Percentiles rank a stretch among this genome's conserved stretches.
phyloP scores from a whole-genome alignment of 30 jellyfish, hydroid and myxozoan species.

The Nemopilema nomurai region DNA sequence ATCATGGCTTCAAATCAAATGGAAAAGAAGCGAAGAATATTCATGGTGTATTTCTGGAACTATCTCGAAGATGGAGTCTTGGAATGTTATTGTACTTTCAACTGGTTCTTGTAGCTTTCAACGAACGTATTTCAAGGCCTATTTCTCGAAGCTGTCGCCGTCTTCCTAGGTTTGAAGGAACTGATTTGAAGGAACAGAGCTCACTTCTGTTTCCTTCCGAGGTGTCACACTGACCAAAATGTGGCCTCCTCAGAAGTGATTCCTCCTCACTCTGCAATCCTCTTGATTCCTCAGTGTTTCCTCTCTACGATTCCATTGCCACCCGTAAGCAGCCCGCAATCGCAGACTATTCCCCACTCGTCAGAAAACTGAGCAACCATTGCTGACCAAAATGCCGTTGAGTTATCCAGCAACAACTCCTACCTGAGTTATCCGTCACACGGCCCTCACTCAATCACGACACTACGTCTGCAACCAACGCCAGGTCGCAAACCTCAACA shows the following conservation, averaged over 20 bases:
- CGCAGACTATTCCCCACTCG: neutral
- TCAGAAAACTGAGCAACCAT: too few relatives aligned
- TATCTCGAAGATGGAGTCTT: too few relatives aligned
- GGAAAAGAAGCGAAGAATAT: too few relatives aligned
- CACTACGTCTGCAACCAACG: neutral
- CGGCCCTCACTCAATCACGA: neutral
- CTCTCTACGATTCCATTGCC: neutral
- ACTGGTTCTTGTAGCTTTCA: too few relatives aligned
- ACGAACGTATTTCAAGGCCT: too few relatives aligned
- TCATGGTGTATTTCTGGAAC: too few relatives aligned
- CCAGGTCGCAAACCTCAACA: constrained; percentile 7
- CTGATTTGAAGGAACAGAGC: neutral
- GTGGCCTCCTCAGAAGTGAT: constrained; percentile 1
- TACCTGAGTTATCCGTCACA: neutral
- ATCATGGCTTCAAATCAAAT: too few relatives aligned
- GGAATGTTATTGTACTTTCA: too few relatives aligned
- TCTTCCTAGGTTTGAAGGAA: too few relatives aligned
- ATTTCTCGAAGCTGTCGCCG: too few relatives aligned
- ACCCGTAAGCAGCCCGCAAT: neutral
- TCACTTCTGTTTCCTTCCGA: neutral
- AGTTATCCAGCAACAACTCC: too few relatives aligned
- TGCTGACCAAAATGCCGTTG: too few relatives aligned
- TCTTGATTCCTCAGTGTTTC: neutral
- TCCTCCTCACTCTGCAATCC: neutral
- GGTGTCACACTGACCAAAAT: constrained; percentile 26